A percentile compares a stretch with the other conserved stretches of the same genome.
phyloP scores from a whole-genome alignment of 2,113 vertebrate species.

The Megaleporinus macrocephalus region DNA sequence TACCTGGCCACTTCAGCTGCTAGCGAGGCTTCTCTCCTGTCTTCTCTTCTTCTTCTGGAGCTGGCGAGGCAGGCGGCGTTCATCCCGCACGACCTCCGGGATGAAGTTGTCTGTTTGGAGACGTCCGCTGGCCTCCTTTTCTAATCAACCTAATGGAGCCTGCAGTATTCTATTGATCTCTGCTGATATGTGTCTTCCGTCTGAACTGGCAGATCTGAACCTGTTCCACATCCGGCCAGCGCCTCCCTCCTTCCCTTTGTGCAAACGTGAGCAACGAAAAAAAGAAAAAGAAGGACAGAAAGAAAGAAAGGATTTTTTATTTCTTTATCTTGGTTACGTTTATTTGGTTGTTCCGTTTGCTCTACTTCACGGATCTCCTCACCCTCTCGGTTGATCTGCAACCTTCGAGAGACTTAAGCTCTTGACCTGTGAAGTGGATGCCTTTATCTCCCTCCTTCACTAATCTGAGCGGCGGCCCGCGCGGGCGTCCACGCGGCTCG shows the following conservation, averaged over 20 bases:
- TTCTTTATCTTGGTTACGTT: slow-evolving; percentile 46
- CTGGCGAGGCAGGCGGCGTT: slow-evolving; percentile 75
- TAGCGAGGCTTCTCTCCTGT: slow-evolving; percentile 55
- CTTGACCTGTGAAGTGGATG: slow-evolving; percentile 87
- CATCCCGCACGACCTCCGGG: slow-evolving; percentile 85
- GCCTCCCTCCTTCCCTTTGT: slow-evolving; percentile 33
- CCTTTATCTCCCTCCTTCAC: slow-evolving; percentile 79
- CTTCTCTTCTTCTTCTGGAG: slow-evolving; percentile 71
- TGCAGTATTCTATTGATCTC: slow-evolving; percentile 90
- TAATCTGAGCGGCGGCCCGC: slow-evolving; percentile 84
- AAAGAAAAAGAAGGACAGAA: background rate
- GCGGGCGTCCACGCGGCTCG: slow-evolving; percentile 81
- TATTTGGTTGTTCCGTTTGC: slow-evolving; percentile 79
- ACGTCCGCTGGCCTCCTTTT: slow-evolving; percentile 76
- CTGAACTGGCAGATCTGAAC: slow-evolving; percentile 83
- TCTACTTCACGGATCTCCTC: slow-evolving; percentile 80
- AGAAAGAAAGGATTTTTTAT: too few relatives aligned
- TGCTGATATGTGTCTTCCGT: slow-evolving; percentile 79
- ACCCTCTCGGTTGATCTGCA: slow-evolving; percentile 77
- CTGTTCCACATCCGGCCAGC: slow-evolving; percentile 70
- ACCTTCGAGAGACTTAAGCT: slow-evolving; percentile 84
- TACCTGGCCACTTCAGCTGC: slow-evolving; percentile 83
- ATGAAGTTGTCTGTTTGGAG: slow-evolving; percentile 85
- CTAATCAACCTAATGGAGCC: slow-evolving; percentile 94
- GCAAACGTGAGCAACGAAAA: slow-evolving; percentile 50